Base-by-base conservation (phyloP, 2,797 vertebrate species). In the Chiroxiphia lanceolata region DNA sequence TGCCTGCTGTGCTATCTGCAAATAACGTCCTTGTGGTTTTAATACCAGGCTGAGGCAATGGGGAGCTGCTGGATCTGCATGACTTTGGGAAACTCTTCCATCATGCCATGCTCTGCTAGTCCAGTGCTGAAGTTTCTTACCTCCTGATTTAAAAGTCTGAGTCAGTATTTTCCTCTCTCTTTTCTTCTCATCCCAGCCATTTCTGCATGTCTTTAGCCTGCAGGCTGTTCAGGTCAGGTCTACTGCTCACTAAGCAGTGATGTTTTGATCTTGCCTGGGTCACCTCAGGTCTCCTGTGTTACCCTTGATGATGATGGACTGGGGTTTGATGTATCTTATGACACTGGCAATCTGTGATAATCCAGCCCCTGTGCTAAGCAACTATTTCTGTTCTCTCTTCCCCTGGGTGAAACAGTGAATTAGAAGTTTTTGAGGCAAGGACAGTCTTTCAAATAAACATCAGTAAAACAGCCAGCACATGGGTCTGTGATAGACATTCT, bases 401-500 rank as follows among this genome's bases (percentile, higher is more conserved):
- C 86, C 94, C 12, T 29, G 87, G 40, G 83, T 61, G 44, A 34
- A 70, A 33, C 72, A 79, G 56, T 83, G 94, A 90, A 96, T 94
- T 94, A 54, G 54, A 83, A 78, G 50, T 21, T 77, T 88, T 86
- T 48, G 40, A 86, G 63, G 70, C 56, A 89, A 89, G 64, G 67
- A 47, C 48, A 63, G 77, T 77, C 89, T 96, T 90, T 94, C 81
- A 95, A 94, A 95, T 82, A 84, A 90, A 83, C 74, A 96, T 89
- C 45, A 60, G 51, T 96, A 77, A 86, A 76, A 76, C 64, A 86
- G 23, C 51, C 34, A 88, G 59, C 67, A 77, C 56, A 10, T 12
- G 53, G 27, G 34, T 79, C 48, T 76, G 77, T 79, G 59, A 50
- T 48, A 51, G 83, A 64, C 57, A 64, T 95, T 91, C 67, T 82